A percentile compares a stretch with the other conserved stretches of the same genome.
phyloP scores from a whole-genome alignment of 1,140 invertebrate genomes.

The Branchinecta lynchi region DNA sequence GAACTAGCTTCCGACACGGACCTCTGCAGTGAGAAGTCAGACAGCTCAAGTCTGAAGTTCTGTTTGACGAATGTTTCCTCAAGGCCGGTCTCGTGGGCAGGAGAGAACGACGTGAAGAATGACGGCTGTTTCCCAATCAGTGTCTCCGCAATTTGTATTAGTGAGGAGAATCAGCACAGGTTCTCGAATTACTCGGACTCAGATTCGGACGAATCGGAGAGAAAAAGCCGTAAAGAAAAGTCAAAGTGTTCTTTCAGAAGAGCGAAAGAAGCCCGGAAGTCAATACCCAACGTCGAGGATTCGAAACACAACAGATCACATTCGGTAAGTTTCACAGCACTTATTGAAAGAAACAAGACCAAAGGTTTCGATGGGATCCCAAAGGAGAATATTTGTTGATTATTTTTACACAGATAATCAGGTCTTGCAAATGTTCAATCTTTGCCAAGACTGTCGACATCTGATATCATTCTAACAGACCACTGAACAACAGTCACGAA shows the following conservation, averaged over 20 bases:
- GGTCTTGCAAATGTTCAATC: too few relatives aligned
- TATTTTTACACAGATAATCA: too few relatives aligned
- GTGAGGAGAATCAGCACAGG: neutral
- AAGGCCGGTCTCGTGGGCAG: neutral
- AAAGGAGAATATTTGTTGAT: too few relatives aligned
- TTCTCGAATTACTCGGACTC: neutral
- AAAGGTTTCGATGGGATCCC: too few relatives aligned
- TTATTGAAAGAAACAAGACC: too few relatives aligned
- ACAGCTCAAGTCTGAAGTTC: slow-evolving; percentile 1
- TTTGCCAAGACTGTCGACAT: too few relatives aligned
- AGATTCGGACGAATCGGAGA: neutral
- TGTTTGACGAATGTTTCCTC: neutral
- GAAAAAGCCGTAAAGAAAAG: neutral
- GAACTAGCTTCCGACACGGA: neutral
- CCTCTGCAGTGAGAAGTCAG: neutral
- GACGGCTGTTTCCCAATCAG: neutral
- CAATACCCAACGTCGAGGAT: neutral
- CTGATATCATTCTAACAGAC: too few relatives aligned
- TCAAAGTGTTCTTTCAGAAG: neutral
- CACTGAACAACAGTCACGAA: too few relatives aligned
- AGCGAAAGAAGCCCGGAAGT: neutral
- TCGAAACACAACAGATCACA: neutral
- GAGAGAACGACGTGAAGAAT: neutral
- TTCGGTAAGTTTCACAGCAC: neutral
- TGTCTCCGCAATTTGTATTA: neutral